phyloP scores from a whole-genome alignment of 2,113 vertebrate species.

The Parus major region DNA sequence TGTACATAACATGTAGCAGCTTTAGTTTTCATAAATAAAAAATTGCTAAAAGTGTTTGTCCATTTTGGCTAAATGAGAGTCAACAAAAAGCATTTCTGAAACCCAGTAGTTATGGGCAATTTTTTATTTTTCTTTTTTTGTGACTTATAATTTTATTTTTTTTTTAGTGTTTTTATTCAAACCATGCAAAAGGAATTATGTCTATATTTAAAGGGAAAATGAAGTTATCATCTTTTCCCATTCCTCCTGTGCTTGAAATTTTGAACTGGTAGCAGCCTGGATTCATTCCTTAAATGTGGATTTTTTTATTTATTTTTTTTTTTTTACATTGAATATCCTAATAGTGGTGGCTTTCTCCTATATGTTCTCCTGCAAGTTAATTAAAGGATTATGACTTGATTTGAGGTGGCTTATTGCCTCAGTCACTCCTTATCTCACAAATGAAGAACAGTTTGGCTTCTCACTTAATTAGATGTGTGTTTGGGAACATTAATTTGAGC shows the following conservation, averaged over 20 bases:
- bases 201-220: neutral
- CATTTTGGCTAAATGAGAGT: neutral
- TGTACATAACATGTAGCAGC: neutral
- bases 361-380: conserved; percentile 7
- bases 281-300: neutral
- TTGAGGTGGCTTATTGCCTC: neutral
- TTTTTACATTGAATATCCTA: neutral
- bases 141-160: neutral
- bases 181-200: neutral
- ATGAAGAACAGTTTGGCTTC: neutral
- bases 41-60: neutral
- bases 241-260: neutral
- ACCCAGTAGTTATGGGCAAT: neutral
- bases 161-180: neutral
- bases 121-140: neutral
- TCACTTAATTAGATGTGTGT: conserved; percentile 25
- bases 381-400: conserved; percentile 10
- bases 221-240: neutral
- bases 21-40: neutral
- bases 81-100: neutral
- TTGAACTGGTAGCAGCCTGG: neutral
- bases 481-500: conserved; percentile 21
- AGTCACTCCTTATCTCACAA: neutral
- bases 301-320: neutral
- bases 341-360: neutral